Conservation (phyloP, 2,888 invertebrate genomes). For the Achlya flavicornis region DNA sequence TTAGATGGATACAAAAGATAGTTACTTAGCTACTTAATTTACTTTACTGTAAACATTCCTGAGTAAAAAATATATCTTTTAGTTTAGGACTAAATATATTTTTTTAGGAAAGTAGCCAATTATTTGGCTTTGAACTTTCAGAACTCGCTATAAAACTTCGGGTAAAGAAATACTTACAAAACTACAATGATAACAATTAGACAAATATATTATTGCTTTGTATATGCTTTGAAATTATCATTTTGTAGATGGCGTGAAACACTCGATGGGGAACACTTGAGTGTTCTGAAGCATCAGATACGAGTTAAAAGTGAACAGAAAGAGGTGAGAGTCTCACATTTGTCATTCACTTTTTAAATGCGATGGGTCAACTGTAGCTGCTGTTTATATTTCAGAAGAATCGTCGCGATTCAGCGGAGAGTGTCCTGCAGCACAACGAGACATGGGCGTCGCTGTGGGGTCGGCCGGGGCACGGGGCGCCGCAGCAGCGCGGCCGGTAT, state of each 20-base stretch:
- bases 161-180: background rate
- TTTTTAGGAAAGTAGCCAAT: too few relatives aligned
- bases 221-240: slow-evolving; percentile 7
- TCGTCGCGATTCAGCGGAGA: slow-evolving; percentile 85
- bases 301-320: slow-evolving; percentile 65
- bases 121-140: slow-evolving; percentile 23
- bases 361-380: background rate
- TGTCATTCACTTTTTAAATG: background rate
- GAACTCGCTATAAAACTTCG: slow-evolving; percentile 14
- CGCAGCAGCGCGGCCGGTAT: slow-evolving; percentile 76
- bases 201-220: background rate
- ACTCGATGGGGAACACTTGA: slow-evolving; percentile 67
- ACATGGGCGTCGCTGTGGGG: slow-evolving; percentile 92
- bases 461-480: slow-evolving; percentile 87
- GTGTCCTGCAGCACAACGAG: slow-evolving; percentile 87
- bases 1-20: slow-evolving; percentile 34
- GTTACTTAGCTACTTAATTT: too few relatives aligned
- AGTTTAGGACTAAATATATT: too few relatives aligned
- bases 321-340: slow-evolving; percentile 53
- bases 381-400: slow-evolving; percentile 73
- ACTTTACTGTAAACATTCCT: too few relatives aligned
- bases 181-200: background rate
- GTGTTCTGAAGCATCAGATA: slow-evolving; percentile 73
- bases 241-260: slow-evolving; percentile 73
- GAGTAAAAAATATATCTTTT: too few relatives aligned